These are phyloP conservation scores for Phaenicophaeus curvirostris DNA, from an alignment of 2,797 vertebrate genomes.

Conservation along the genomic window DNA sequence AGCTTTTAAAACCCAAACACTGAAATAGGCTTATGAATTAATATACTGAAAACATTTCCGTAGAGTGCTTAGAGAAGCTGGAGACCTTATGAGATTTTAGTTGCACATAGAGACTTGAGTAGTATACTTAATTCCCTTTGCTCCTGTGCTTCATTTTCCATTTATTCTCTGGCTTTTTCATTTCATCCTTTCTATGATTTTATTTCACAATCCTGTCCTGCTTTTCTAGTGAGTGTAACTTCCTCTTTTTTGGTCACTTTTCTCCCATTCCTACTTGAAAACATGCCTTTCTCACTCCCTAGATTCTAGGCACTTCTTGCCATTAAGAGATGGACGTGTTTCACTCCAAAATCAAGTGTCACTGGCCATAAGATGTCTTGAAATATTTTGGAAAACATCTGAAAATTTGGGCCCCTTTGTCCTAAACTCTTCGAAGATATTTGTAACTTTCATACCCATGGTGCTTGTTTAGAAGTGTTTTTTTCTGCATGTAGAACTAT, in stretches of 20 bases:
- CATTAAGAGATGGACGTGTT: background rate
- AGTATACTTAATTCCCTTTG: background rate
- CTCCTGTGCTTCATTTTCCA: background rate
- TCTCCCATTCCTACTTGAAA: background rate
- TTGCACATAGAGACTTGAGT: background rate
- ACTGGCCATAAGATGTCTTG: background rate
- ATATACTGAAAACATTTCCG: background rate
- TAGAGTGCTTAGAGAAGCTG: background rate
- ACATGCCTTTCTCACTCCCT: background rate
- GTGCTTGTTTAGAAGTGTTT: background rate
- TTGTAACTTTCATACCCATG: background rate
- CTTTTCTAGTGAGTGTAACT: background rate
- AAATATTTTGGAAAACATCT: background rate
- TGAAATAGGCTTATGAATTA: background rate
- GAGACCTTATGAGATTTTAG: background rate
- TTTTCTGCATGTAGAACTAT: background rate
- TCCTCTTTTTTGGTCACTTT: background rate
- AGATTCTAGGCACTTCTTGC: background rate
- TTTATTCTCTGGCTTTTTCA: background rate
- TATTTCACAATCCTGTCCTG: background rate
- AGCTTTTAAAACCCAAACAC: background rate
- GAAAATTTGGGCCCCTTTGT: background rate
- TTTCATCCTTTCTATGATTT: background rate
- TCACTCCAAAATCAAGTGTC: background rate
- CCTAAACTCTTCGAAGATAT: background rate